Base-by-base conservation (phyloP, 2,888 invertebrate species). In the Melanostoma scalare region DNA sequence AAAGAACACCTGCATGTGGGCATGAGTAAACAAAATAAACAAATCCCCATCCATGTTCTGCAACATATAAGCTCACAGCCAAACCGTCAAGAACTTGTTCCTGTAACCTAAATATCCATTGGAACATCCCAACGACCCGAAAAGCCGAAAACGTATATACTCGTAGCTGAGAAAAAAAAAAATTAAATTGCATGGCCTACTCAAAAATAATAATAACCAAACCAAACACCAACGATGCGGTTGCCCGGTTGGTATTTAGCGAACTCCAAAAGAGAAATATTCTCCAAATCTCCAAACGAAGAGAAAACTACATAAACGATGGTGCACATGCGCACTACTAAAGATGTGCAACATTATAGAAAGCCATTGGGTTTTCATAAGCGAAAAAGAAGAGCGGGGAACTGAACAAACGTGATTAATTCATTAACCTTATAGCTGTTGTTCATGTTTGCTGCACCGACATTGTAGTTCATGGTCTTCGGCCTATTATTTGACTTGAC, bases 401-500 rank as follows among this genome's bases (percentile, higher is more conserved):
- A 31, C 50, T 31, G 4, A 48, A 48, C 36, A 38, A 55, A 55
- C 55, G 55, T 36, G 36, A 55, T 55, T 55, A 55, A 55, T 55
- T 55, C 55, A 55, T 55, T 55, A 55, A 55, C 55, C 55, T 55
- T 36, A 55, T 10, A n/a, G 10, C 4, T 6, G 33, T 2, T 20
- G 3, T 50, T 50, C 50, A 36, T 36, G 10, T 55, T 6, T 31
- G 30, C 6, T 31, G 36, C 36, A 36, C 55, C 6, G 6, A 48
- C 20, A 53, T 1, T 9, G 50, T 36, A 8, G 55, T 55, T 55
- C 55, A 55, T 55, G 55, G 55, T 38, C 55, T 36, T 10, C 36
- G 1, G 6, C 20, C 20, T 55, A 33, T 65, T 46, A 55, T 71
- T 52, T 71, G 36, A 40, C 48, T 68, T 33, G 50, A 52, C 53